phyloP scores from a whole-genome alignment of 1,140 invertebrate genomes.

The Drosophila arizonae region DNA sequence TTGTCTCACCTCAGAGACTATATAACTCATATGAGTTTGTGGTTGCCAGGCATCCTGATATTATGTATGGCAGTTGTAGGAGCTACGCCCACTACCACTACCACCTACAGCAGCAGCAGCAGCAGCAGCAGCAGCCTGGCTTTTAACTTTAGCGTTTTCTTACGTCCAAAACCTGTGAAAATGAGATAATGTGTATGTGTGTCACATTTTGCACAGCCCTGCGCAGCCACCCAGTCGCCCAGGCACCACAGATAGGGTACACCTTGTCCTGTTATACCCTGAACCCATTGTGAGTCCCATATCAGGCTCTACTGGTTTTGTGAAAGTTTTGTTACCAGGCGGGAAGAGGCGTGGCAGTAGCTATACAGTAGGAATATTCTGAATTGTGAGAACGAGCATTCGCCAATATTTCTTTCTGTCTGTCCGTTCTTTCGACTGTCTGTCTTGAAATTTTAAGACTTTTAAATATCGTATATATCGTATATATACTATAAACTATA shows the following conservation, averaged over 20 bases:
- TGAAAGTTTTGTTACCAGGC: too few relatives aligned
- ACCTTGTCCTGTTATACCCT: neutral
- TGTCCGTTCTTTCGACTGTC: too few relatives aligned
- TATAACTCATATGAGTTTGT: conserved; percentile 34
- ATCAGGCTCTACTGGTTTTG: too few relatives aligned
- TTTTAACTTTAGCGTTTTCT: conserved; percentile 77
- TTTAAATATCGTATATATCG: too few relatives aligned
- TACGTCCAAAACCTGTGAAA: conserved; percentile 72
- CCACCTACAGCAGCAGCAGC: conserved; percentile 26
- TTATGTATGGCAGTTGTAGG: conserved; percentile 52
- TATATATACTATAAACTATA: too few relatives aligned
- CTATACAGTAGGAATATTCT: too few relatives aligned
- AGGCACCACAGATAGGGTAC: neutral
- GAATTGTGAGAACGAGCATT: too few relatives aligned
- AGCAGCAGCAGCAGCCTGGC: conserved; percentile 40
- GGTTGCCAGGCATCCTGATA: conserved; percentile 19
- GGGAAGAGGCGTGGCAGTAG: too few relatives aligned
- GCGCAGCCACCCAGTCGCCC: neutral
- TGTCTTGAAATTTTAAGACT: too few relatives aligned
- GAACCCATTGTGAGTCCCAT: too few relatives aligned
- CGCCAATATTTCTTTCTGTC: too few relatives aligned
- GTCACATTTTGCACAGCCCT: conserved; percentile 59
- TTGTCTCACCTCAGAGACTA: conserved; percentile 37
- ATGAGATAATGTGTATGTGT: conserved; percentile 81
- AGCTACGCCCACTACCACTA: conserved; percentile 39